Percentiles rank a stretch among this genome's conserved stretches.
Evolutionary conservation across 2,888 invertebrate genomes (phyloP).

Genomic region (Oscheius myriophilus): DNA sequence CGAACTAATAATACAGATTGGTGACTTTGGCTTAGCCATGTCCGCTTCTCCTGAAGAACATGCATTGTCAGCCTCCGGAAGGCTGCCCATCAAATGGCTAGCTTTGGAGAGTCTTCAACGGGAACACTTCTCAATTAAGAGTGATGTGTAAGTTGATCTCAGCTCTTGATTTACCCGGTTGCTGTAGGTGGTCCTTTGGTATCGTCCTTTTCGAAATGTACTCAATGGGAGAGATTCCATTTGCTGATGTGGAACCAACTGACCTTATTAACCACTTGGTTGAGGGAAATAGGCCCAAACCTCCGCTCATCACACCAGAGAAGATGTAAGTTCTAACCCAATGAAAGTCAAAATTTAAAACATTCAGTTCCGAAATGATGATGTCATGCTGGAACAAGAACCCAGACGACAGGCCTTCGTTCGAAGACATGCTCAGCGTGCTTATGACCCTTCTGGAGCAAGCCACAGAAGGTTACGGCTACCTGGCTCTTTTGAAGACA

Average conservation of each 20-base stretch:
- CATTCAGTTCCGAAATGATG: conserved; percentile 62
- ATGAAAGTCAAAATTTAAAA: too few relatives aligned
- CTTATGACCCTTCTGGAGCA: conserved; percentile 61
- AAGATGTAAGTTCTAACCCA: conserved; percentile 48
- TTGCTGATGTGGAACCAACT: conserved; percentile 57
- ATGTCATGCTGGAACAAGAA: conserved; percentile 60
- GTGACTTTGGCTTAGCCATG: conserved; percentile 66
- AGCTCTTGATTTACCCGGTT: background rate
- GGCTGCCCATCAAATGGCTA: conserved; percentile 67
- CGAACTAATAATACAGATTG: conserved; percentile 44
- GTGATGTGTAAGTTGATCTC: conserved; percentile 56
- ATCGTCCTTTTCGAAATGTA: conserved; percentile 67
- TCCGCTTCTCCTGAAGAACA: conserved; percentile 30
- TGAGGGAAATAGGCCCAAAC: conserved; percentile 57
- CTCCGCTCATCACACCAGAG: conserved; percentile 57
- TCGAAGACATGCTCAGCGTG: conserved; percentile 58
- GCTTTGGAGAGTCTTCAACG: conserved; percentile 60
- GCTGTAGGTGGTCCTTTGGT: conserved; percentile 61
- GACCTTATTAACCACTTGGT: conserved; percentile 56
- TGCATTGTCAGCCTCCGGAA: conserved; percentile 35
- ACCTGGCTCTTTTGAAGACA: conserved; percentile 50
- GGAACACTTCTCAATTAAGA: conserved; percentile 60
- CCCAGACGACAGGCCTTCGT: conserved; percentile 59
- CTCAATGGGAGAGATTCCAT: conserved; percentile 63
- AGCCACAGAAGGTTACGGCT: conserved; percentile 62